Conservation (phyloP, 2,113 vertebrate genomes). For the Paradoxurus hermaphroditus region DNA sequence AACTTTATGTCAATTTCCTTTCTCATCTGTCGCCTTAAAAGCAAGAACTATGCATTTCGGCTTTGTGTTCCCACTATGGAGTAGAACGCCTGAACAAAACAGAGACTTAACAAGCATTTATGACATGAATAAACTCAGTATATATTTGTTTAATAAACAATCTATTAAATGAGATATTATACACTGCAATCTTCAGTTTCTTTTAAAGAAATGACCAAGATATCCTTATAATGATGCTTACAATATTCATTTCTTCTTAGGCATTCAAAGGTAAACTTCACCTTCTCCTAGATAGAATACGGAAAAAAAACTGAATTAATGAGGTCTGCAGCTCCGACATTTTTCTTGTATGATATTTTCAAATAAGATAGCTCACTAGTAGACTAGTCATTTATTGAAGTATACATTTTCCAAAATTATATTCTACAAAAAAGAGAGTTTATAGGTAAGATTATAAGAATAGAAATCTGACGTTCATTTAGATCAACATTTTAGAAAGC, state of each 20-base stretch:
- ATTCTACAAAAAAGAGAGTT: neutral
- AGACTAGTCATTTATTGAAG: slow-evolving; percentile 10
- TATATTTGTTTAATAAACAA: slow-evolving; percentile 11
- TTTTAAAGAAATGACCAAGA: slow-evolving; percentile 60
- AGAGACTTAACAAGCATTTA: neutral
- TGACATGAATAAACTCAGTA: neutral
- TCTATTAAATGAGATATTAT: slow-evolving; percentile 27
- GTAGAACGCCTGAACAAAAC: neutral
- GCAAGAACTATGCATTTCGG: neutral
- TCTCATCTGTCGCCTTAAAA: neutral
- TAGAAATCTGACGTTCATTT: neutral
- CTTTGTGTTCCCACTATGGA: neutral
- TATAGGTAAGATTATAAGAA: neutral
- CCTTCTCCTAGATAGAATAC: slow-evolving; percentile 78
- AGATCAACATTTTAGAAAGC: neutral
- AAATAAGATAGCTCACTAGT: slow-evolving; percentile 7
- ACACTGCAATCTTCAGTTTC: slow-evolving; percentile 47
- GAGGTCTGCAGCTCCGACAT: slow-evolving; percentile 60
- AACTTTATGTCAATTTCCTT: neutral
- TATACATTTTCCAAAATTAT: neutral
- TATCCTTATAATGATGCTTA: slow-evolving; percentile 76
- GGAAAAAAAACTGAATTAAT: slow-evolving; percentile 79
- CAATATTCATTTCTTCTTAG: slow-evolving; percentile 80
- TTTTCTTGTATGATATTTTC: slow-evolving; percentile 58
- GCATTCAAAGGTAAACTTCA: slow-evolving; percentile 80